Evolutionary conservation across 2,113 vertebrate species (phyloP).

Genomic region (Burhinus oedicnemus): DNA sequence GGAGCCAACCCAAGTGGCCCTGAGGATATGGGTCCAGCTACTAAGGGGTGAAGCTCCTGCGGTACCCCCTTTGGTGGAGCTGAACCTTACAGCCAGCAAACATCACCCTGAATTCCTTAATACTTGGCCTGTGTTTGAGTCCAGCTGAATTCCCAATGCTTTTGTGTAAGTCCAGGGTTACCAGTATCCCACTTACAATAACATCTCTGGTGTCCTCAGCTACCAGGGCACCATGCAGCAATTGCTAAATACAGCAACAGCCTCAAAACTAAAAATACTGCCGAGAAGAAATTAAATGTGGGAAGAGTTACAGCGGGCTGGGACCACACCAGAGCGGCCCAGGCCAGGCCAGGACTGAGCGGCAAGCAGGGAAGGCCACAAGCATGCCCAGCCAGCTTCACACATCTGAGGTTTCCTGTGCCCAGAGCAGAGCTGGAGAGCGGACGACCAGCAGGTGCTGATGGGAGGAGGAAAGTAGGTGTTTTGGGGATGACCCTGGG

Average conservation of each 20-base stretch:
- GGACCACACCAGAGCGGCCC: neutral
- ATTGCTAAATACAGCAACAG: constrained; percentile 37
- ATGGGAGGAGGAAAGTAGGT: neutral
- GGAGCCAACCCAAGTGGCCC: neutral
- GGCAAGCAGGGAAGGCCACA: neutral
- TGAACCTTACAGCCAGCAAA: neutral
- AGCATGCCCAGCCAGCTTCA: neutral
- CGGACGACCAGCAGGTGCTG: fast-evolving
- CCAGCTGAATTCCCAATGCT: neutral
- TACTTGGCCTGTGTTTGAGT: neutral
- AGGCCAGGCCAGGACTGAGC: neutral
- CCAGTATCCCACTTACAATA: neutral
- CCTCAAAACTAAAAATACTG: constrained; percentile 62
- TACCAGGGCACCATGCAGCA: neutral
- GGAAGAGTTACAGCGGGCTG: neutral
- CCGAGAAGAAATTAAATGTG: neutral
- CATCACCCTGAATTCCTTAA: neutral
- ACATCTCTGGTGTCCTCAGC: neutral
- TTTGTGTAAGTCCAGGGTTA: neutral
- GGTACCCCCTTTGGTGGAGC: too few relatives aligned
- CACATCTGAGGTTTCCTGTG: neutral
- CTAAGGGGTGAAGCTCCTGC: too few relatives aligned
- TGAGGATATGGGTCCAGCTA: neutral
- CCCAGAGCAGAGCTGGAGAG: neutral
- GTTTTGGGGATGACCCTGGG: neutral